Conservation (phyloP, 2,888 invertebrate genomes). For the Scelioninae gen. 1 region DNA sequence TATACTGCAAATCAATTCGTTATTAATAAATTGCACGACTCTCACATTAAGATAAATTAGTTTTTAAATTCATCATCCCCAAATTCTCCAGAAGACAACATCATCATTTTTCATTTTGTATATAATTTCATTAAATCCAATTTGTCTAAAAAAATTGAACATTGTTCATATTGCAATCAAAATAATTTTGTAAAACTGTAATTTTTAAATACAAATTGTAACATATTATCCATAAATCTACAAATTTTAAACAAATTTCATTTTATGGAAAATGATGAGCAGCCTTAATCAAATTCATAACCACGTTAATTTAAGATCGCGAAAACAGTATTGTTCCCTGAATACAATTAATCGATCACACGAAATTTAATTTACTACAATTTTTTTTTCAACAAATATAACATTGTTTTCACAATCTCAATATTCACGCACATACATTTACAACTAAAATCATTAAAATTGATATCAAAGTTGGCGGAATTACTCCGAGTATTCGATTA, state of each 20-base stretch:
- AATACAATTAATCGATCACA: neutral
- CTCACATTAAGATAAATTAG: constrained; percentile 42
- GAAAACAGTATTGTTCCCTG: neutral
- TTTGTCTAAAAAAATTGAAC: too few relatives aligned
- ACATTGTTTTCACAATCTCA: constrained; percentile 25
- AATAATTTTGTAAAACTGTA: too few relatives aligned
- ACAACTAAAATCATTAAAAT: constrained; percentile 37
- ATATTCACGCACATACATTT: constrained; percentile 34
- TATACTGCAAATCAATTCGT: constrained; percentile 52
- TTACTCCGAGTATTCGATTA: constrained; percentile 8
- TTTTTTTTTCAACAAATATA: neutral
- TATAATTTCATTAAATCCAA: too few relatives aligned
- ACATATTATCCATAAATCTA: too few relatives aligned
- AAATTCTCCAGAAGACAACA: neutral
- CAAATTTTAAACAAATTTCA: too few relatives aligned
- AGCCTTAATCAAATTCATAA: neutral
- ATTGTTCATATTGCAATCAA: too few relatives aligned
- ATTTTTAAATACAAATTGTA: too few relatives aligned
- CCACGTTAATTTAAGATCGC: neutral
- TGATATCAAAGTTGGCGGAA: constrained; percentile 44
- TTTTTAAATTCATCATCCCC: constrained; percentile 8
- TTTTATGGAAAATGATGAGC: neutral
- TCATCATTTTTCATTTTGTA: neutral
- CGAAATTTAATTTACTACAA: neutral
- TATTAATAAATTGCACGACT: constrained; percentile 57